Evolutionary conservation across 1,140 invertebrate genomes (phyloP).

Genomic region (Venustaconcha ellipsiformis): DNA sequence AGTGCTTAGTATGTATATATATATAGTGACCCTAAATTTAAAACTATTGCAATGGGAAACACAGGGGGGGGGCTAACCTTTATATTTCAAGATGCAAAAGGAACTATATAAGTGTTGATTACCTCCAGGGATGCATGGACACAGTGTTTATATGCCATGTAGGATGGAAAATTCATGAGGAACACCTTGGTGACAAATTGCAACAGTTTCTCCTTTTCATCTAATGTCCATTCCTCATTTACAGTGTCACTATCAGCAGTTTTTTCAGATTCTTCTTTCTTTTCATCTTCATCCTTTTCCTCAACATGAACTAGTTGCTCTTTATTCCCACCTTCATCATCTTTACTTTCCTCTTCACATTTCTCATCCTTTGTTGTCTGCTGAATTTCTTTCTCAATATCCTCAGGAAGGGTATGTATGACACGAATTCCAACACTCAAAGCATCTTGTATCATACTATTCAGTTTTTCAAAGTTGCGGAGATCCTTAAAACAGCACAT

Average conservation of each 20-base stretch:
- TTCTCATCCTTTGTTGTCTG: conserved; percentile 27
- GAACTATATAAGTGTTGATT: conserved; percentile 5
- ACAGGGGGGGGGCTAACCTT: too few species aligned
- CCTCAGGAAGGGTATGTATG: conserved; percentile 62
- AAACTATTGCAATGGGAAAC: too few species aligned
- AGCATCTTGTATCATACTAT: conserved; percentile 86
- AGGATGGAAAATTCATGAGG: conserved; percentile 89
- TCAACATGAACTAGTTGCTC: conserved; percentile 6
- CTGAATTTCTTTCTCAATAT: conserved; percentile 54
- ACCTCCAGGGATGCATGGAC: conserved; percentile 74
- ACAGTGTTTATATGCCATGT: conserved; percentile 89
- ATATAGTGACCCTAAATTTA: too few species aligned
- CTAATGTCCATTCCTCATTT: conserved; percentile 75
- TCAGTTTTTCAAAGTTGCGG: conserved; percentile 91
- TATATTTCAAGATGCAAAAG: too few species aligned
- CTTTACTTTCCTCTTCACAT: conserved; percentile 16
- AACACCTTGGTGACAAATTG: conserved; percentile 86
- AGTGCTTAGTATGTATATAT: too few species aligned
- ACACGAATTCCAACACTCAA: conserved; percentile 67
- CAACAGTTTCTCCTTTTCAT: conserved; percentile 83
- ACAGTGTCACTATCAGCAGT: conserved; percentile 40
- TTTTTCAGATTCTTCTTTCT: conserved; percentile 32
- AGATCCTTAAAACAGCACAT: conserved; percentile 92
- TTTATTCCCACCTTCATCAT: conserved; percentile 7
- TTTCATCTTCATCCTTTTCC: conserved; percentile 9